Conservation (phyloP, 2,888 invertebrate species). For the Nymphalis c-album region DNA sequence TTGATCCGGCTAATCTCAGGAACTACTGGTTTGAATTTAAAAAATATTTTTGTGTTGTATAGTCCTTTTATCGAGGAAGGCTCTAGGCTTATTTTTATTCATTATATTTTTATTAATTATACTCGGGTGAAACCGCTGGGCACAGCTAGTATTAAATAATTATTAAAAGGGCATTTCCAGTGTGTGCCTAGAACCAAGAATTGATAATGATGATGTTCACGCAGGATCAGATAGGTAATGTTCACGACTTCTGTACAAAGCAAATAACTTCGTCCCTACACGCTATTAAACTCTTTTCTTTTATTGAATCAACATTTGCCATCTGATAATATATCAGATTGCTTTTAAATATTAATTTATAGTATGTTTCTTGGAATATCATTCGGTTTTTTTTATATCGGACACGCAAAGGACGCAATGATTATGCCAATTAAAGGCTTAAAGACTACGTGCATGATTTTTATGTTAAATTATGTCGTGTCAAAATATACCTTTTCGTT, state of each 20-base stretch:
- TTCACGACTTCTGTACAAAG: conserved; percentile 34
- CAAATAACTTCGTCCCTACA: conserved; percentile 39
- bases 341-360: conserved; percentile 42
- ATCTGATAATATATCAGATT: conserved; percentile 44
- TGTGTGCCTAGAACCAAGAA: conserved; percentile 29
- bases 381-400: conserved; percentile 38
- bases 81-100: no score
- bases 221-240: conserved; percentile 35
- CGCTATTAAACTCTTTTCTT: conserved; percentile 39
- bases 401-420: conserved; percentile 42
- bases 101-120: no score
- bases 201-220: conserved; percentile 40
- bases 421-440: conserved; percentile 45
- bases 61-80: no score
- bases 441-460: conserved; percentile 31
- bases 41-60: no score
- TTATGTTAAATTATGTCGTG: conserved; percentile 11
- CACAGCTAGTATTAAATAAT: conserved; percentile 14
- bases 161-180: conserved; percentile 18
- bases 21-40: no score
- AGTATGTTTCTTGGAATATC: conserved; percentile 42
- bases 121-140: no score
- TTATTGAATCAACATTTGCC: conserved; percentile 41
- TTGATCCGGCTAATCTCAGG: no score
- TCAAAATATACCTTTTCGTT: conserved; percentile 13